Base-by-base conservation (phyloP, 2,797 vertebrate genomes). In the Pelochelys cantorii region DNA sequence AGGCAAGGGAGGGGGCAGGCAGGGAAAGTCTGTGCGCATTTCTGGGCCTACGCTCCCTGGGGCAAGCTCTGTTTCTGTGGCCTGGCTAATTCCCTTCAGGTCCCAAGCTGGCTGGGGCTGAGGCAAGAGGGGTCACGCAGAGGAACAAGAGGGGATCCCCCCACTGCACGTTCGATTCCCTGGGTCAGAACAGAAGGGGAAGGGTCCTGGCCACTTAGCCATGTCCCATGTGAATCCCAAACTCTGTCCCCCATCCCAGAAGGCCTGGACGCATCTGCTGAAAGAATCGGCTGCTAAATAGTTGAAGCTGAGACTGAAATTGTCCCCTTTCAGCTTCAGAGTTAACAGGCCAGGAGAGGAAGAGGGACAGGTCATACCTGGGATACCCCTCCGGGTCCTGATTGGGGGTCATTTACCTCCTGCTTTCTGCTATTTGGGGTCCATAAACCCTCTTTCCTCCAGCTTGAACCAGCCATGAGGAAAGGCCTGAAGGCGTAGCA, bases 1-100 rank as follows among this genome's bases (percentile, higher is more conserved):
- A 55, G 93, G 79, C 68, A 81, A 9, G 2, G 42, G 94, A 62
- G 14, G 94, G 94, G 92, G 84, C 23, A 79, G 53, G 86, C 55
- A 65, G 81, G 34, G 87, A 93, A 75, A 77, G 20, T 48, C 55
- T 88, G 75, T 78, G 54, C 93, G 60, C 85, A 86, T 62, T 89
- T 92, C 27, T 2, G 53, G 27, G 79, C 57, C 42, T 15, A 53
- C 27, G 88, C 1, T 2, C 13, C 11, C 62, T 34, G 71, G 86
- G 4, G 54, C 68, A 6, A 42, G 48, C 84, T 91, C 85, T 83
- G 13, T 87, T 91, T 87, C 62, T 80, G 91, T 75, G 57, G 37
- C 5, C 87, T 77, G 42, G 23, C 25, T 77, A 42, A 42, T 77
- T 52, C 74, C 48, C 25, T 52, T 17, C 5, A 42, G 42, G 42